Evolutionary conservation across 2,797 vertebrate species (phyloP).

Genomic region (Apogon hyalosoma): DNA sequence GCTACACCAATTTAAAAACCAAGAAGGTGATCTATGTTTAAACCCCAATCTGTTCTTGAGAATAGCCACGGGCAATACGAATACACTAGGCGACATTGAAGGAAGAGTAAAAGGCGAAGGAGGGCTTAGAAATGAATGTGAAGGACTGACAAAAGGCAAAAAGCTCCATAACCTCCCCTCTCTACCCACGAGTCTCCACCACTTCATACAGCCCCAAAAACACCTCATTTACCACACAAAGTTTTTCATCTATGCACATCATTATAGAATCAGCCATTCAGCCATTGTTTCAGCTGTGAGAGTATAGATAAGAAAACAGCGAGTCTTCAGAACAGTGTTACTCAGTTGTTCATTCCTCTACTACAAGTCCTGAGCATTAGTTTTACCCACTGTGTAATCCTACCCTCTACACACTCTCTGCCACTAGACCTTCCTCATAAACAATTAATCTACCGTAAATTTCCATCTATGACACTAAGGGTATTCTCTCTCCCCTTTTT

Average conservation of each 20-base stretch:
- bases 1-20: constrained; percentile 46
- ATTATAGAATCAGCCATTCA: constrained; percentile 37
- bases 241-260: constrained; percentile 43
- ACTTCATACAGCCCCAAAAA: constrained; percentile 52
- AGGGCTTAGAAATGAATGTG: constrained; percentile 71
- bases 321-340: constrained; percentile 34
- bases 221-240: constrained; percentile 53
- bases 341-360: constrained; percentile 7
- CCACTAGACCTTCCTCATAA: constrained; percentile 62
- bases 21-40: constrained; percentile 64
- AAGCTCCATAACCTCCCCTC: constrained; percentile 81
- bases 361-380: constrained; percentile 37
- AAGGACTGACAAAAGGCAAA: constrained; percentile 76
- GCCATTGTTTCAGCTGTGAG: constrained; percentile 18
- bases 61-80: constrained; percentile 66
- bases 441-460: constrained; percentile 74
- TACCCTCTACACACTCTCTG: constrained; percentile 46
- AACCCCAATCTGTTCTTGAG: constrained; percentile 57
- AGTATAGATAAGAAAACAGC: constrained; percentile 25
- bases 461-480: constrained; percentile 60
- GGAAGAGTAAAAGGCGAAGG: constrained; percentile 66
- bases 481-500: constrained; percentile 54
- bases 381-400: constrained; percentile 74
- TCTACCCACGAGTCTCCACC: constrained; percentile 69
- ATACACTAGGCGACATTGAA: constrained; percentile 64